Conservation (phyloP, 1,140 invertebrate genomes). For the Atta colombica region DNA sequence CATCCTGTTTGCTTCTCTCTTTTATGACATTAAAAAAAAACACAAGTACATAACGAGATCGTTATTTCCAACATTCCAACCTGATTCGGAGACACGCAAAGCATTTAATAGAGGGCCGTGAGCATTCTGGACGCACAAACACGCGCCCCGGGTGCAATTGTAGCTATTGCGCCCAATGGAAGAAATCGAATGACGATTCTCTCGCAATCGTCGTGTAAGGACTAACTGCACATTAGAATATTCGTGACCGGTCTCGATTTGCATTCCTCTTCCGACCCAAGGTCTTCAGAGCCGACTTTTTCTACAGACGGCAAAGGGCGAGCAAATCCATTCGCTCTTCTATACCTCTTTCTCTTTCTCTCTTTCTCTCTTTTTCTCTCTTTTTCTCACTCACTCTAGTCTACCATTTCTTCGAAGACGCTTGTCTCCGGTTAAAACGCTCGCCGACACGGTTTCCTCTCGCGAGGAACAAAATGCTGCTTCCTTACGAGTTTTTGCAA, state of each 20-base stretch:
- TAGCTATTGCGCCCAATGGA: conserved; percentile 50
- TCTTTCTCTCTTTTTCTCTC: neutral
- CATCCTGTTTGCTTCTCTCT: neutral
- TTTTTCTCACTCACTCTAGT: neutral
- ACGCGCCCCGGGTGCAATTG: conserved; percentile 48
- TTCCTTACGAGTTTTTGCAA: conserved; percentile 57
- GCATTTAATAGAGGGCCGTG: conserved; percentile 25
- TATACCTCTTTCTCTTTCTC: neutral
- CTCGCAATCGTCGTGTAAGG: conserved; percentile 56
- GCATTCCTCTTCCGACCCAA: conserved; percentile 73
- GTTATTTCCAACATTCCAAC: conserved; percentile 24
- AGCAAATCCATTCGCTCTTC: conserved; percentile 59
- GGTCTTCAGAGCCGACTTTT: conserved; percentile 58
- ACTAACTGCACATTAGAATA: conserved; percentile 75
- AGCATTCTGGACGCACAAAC: conserved; percentile 32
- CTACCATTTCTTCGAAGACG: conserved; percentile 70
- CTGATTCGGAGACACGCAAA: conserved; percentile 27
- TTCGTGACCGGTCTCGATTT: conserved; percentile 77
- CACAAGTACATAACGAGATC: conserved; percentile 38
- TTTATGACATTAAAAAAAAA: conserved; percentile 25
- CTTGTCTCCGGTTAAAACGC: conserved; percentile 39
- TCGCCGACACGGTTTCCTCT: conserved; percentile 18
- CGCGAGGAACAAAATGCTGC: conserved; percentile 47
- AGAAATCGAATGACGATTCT: conserved; percentile 63
- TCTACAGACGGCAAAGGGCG: conserved; percentile 55